A percentile compares a stretch with the other conserved stretches of the same genome.
These are phyloP conservation scores for Mastigias papua DNA, from an alignment of 30 jellyfish, hydroid and myxozoan genomes.

Conservation along the genomic window DNA sequence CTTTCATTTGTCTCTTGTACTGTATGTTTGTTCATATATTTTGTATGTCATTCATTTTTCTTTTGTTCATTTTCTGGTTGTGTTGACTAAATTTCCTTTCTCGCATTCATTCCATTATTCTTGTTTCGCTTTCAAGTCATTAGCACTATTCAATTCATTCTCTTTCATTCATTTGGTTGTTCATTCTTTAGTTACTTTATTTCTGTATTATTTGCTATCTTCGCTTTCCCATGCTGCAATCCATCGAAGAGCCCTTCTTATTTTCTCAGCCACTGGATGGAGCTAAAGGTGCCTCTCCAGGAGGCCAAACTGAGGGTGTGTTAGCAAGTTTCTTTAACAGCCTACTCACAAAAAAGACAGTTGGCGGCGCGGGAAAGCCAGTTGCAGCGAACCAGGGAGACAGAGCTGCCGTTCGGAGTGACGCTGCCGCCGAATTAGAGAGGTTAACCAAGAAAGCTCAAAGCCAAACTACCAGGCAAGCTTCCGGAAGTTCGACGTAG, in stretches of 20 bases:
- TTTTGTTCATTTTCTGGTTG: no score
- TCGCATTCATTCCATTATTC: no score
- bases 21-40: background rate
- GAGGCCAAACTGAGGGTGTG: slow-evolving; percentile 91
- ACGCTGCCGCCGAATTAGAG: slow-evolving; percentile 99
- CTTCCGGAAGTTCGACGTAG: slow-evolving; percentile 77
- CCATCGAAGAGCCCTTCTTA: background rate
- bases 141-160: no score
- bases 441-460: slow-evolving; percentile 85
- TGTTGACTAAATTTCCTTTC: no score
- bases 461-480: slow-evolving; percentile 47
- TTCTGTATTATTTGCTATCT: background rate
- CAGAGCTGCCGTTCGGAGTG: slow-evolving; percentile 88
- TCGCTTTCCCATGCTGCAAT: background rate
- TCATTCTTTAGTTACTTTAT: background rate
- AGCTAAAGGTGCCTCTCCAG: slow-evolving; percentile 90
- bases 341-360: slow-evolving; percentile 90
- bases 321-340: slow-evolving; percentile 98
- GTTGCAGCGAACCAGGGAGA: slow-evolving; percentile 75
- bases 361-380: slow-evolving; percentile 74
- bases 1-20: background rate
- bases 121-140: no score
- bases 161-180: background rate
- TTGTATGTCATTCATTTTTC: no score
- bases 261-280: slow-evolving; percentile 76